Base-by-base conservation (phyloP, 2,113 vertebrate species). In the Girardinichthys multiradiatus region DNA sequence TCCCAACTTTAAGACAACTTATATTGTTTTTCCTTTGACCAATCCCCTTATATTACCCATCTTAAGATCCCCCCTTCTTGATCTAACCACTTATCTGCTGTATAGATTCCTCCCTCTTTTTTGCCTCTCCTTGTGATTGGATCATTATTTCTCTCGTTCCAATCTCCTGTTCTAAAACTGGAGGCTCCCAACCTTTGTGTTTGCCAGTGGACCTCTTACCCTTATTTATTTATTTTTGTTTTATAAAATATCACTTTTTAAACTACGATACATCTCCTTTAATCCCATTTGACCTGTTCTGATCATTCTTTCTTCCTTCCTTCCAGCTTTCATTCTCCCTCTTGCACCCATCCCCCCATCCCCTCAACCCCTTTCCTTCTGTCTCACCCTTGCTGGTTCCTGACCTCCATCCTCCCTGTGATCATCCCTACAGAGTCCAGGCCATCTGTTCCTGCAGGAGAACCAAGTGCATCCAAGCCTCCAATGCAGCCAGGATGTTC, bases 381-480 rank as follows among this genome's bases (percentile, higher is more conserved):
- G 37, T 39, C 78, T 64, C 84, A 86, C 83, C 83, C 85, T 88
- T 39, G 57, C 79, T 84, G 80, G 80, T 87, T 88, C 76, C 89
- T 93, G 91, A 92, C 91, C 91, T 91, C 89, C 90, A 90, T 90
- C 86, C 86, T 91, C 88, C 73, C 77, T 91, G 81, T 91, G 89
- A 90, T 93, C 90, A 86, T 88, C 89, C 90, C 89, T 91, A 74
- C 86, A 92, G 88, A 92, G 91, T 85, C 86, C 70, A 91, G 84
- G 90, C 92, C 92, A 93, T 93, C 91, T 93, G 92, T 91, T 93
- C 88, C 87, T 90, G 84, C 85, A 88, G 82, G 82, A 89, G 84
- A 89, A 91, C 72, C 82, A 68, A 86, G 79, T 75, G 54, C 77
- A 72, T 70, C 72, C 72, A 63, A 10, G 74, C 66, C 65, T 61